Base-by-base conservation (phyloP, 2,113 vertebrate species). In the Python bivittatus region DNA sequence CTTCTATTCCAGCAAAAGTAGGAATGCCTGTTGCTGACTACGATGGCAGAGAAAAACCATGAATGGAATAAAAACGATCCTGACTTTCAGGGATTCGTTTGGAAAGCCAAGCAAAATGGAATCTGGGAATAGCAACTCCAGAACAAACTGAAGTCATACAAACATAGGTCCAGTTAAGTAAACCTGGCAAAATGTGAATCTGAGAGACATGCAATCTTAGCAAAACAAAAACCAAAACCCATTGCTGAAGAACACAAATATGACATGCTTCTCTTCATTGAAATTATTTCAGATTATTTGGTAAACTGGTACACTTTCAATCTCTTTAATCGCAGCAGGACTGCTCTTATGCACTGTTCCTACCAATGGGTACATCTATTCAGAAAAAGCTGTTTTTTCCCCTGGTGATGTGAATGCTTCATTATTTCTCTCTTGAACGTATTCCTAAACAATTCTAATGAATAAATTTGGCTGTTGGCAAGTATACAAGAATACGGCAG, bases 91-190 rank as follows among this genome's bases (percentile, higher is more conserved):
- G 86, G 54, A n/a, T 84, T 93, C 83, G 91, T 60, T 91, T 92
- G 88, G 90, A 91, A 53, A 94, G 92, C 92, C 90, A 90, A 33
- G 90, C 61, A 91, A 94, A 96, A 94, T 94, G 93, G 90, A 96
- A 95, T 93, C 54, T 52, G 94, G 42, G 57, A 33, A 68, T 93
- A 88, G 94, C 94, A 94, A 92, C 91, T 93, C 53, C 92, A 58
- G 88, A 88, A 48, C 89, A 94, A 92, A 93, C n/a, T n/a, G n/a
- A n/a, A n/a, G n/a, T n/a, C n/a, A n/a, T n/a, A n/a, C n/a, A n/a
- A n/a, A n/a, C n/a, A n/a, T n/a, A n/a, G n/a, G n/a, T n/a, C n/a
- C n/a, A 90, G 91, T 29, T 83, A 68, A 92, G 42, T 85, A 95
- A 95, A 93, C 22, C 25, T 25, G 56, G 60, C 57, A 57, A 89